Conservation (phyloP, 2,888 invertebrate species). For the Stegana nigrithorax region DNA sequence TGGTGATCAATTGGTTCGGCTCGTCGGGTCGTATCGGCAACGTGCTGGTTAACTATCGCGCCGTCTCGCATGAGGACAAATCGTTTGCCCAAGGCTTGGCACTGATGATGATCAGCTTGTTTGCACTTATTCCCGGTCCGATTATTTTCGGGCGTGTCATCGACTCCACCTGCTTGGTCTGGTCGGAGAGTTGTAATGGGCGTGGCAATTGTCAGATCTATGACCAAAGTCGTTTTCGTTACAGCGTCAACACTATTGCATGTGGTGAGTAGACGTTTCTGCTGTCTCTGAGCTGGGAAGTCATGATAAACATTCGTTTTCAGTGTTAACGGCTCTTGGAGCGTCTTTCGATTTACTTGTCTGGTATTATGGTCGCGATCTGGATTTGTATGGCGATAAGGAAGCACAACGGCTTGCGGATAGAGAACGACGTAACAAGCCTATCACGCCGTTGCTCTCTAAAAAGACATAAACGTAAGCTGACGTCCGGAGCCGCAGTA, state of each 20-base stretch:
- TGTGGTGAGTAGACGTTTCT: slow-evolving; percentile 68
- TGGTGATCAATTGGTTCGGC: slow-evolving; percentile 73
- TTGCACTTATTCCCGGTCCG: slow-evolving; percentile 78
- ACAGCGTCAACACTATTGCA: slow-evolving; percentile 72
- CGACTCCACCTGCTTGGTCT: slow-evolving; percentile 76
- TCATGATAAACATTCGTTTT: slow-evolving; percentile 32
- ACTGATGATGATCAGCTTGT: slow-evolving; percentile 73
- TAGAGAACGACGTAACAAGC: slow-evolving; percentile 44
- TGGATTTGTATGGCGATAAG: slow-evolving; percentile 72
- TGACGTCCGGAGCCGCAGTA: neutral
- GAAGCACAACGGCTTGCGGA: slow-evolving; percentile 52
- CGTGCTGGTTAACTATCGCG: slow-evolving; percentile 75
- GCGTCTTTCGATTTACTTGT: slow-evolving; percentile 73
- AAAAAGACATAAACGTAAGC: slow-evolving; percentile 37
- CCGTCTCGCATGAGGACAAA: slow-evolving; percentile 74
- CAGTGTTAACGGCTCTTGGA: slow-evolving; percentile 72
- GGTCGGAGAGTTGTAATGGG: slow-evolving; percentile 75
- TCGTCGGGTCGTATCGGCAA: slow-evolving; percentile 77
- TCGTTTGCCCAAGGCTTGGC: slow-evolving; percentile 76
- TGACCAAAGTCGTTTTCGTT: slow-evolving; percentile 73
- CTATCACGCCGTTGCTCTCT: slow-evolving; percentile 60
- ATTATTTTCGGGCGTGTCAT: slow-evolving; percentile 75
- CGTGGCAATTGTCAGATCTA: slow-evolving; percentile 78
- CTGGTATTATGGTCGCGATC: slow-evolving; percentile 72
- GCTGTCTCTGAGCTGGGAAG: no score